Evolutionary conservation across 1,140 invertebrate genomes (phyloP).

Genomic region (Zaprionus tsacasi): DNA sequence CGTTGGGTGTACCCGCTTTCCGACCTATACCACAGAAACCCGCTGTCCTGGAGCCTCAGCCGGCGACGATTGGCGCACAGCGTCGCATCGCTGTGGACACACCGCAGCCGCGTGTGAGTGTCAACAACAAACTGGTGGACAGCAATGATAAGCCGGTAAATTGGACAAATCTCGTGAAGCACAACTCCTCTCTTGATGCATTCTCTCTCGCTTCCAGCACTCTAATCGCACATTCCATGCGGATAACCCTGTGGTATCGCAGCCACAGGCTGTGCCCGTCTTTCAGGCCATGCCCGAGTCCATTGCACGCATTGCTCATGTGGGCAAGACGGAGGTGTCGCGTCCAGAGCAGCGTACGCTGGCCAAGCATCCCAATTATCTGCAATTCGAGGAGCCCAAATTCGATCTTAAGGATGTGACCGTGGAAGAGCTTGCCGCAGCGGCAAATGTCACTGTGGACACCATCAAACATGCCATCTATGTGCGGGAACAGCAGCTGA

Average conservation of each 20-base stretch:
- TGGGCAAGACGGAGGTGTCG: constrained; percentile 45
- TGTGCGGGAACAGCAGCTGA: constrained; percentile 88
- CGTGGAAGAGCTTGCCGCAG: constrained; percentile 86
- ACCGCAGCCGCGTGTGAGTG: constrained; percentile 70
- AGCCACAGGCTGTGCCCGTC: constrained; percentile 78
- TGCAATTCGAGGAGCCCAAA: constrained; percentile 79
- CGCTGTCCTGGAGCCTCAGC: constrained; percentile 11
- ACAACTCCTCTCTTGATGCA: background rate
- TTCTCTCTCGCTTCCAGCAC: constrained; percentile 41
- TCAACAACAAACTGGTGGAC: constrained; percentile 73
- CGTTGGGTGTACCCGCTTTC: constrained; percentile 89
- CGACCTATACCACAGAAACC: constrained; percentile 89
- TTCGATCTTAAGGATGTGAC: constrained; percentile 85
- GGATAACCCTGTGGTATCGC: constrained; percentile 70
- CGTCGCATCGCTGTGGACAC: constrained; percentile 74
- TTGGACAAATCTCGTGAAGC: background rate
- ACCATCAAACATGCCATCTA: constrained; percentile 90
- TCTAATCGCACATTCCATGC: constrained; percentile 78
- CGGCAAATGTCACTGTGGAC: constrained; percentile 90
- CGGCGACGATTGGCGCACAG: constrained; percentile 40
- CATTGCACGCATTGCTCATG: constrained; percentile 85
- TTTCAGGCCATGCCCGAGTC: constrained; percentile 85
- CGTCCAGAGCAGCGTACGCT: constrained; percentile 49
- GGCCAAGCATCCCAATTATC: constrained; percentile 69
- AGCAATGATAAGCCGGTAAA: constrained; percentile 56